Base-by-base conservation (phyloP, 2,888 invertebrate species). In the Liodrosophila aerea region DNA sequence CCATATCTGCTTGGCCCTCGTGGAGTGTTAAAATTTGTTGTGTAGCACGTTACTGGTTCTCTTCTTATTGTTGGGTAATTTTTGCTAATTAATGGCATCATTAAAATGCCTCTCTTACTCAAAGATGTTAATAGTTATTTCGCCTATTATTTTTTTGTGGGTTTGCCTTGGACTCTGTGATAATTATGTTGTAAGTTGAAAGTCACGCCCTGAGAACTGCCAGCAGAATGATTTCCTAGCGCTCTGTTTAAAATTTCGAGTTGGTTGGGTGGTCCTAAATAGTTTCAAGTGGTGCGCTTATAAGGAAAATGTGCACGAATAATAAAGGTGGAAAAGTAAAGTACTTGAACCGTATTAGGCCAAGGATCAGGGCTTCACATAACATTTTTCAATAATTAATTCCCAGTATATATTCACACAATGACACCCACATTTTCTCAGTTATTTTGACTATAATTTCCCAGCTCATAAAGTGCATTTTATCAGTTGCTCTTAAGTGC, bases 41-140 rank as follows among this genome's bases (percentile, higher is more conserved):
- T 65, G 49, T 62, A 68, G 62, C 58, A 50, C 46, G 53, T 57
- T 61, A 41, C 22, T 22, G 22, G 22, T 60, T 41, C 52, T 61
- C 56, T 54, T 65, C 39, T 45, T 60, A 72, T 75, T 76, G 77
- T 65, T 76, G 65, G 22, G 74, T 70, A 68, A 81, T 81, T 81
- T 81, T 68, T 68, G 82, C 74, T 84, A 82, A 82, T 82, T 84
- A 78, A 82, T 82, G 74, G 73, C 75, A 64, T 78, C 82, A 82
- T 82, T 84, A 82, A 67, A 66, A 51, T 8, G 43, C 58, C 13
- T 7, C 4, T 7, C 18, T 8, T 4, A 2, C 33, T 12, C 16
- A 5, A 33, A 65, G 51, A 44, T 70, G 51, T 59, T 59, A 58
- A 66, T 65, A 53, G 40, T 51, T 41, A 44, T 34, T 33, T 27